Base-by-base conservation (phyloP, 2,797 vertebrate species). In the Ficedula albicollis region DNA sequence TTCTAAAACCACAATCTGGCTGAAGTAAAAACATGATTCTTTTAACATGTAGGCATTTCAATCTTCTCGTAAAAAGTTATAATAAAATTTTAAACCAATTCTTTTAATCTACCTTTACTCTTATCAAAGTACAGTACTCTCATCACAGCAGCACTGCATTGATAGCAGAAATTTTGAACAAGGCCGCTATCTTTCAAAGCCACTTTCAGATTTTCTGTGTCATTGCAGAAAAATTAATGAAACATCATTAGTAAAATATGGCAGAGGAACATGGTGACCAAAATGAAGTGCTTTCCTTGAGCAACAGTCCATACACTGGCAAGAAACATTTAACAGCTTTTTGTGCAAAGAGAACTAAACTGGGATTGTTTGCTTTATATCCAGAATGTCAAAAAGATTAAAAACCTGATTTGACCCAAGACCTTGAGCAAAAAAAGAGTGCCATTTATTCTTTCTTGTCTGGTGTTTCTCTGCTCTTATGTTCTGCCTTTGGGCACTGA, bases 401-500 rank as follows among this genome's bases (percentile, higher is more conserved):
- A 93, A 94, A 97, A 86, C 74, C 84, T 94, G 56, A 84, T 87
- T 92, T 94, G 81, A 96, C 87, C 73, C 67, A 84, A 86, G 73
- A 95, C 91, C 84, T 90, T 88, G 63, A 91, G 88, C 39, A 84
- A 88, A 81, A 93, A 94, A 81, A 75, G 22, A 68, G 9, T 56
- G 32, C 92, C 76, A 88, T 95, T 94, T 89, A 49, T 87, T 91
- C 52, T 93, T 91, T 79, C 29, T 62, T 85, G 39, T 36, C 52
- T 74, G 22, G 13, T 84, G 17, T 85, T 86, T 84, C 75, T 93
- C 18, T 79, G 66, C 44, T 90, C 10, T 94, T 75, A 22, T 49
- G 43, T 73, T 94, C 70, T 91, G 77, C 87, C 90, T 95, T 84
- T 87, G 62, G 67, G 87, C 49, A 85, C 44, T 67, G 56, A 70